Conservation (phyloP, 2,113 vertebrate genomes). For the Dolichotis patagonum region DNA sequence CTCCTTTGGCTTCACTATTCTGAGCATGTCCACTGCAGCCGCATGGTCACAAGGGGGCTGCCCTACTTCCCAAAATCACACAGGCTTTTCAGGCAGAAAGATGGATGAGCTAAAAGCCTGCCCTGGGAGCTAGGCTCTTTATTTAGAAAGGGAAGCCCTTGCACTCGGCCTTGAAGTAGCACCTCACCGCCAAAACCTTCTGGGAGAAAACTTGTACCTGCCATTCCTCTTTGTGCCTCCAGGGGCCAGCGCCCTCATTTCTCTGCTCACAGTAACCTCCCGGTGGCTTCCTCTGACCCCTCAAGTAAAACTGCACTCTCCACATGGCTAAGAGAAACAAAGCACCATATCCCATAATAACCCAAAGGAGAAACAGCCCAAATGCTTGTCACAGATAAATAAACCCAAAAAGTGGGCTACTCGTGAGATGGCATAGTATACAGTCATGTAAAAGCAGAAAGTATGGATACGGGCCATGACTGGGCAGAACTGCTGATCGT, state of each 20-base stretch:
- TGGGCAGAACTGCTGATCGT: accelerated
- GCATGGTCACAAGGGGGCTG: conserved; percentile 24
- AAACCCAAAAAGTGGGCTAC: neutral
- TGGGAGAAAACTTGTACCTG: neutral
- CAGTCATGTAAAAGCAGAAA: too few relatives aligned
- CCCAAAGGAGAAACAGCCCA: neutral
- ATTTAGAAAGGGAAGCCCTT: neutral
- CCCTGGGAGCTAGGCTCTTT: neutral
- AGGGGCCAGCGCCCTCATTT: accelerated
- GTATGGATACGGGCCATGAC: accelerated
- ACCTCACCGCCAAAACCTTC: neutral
- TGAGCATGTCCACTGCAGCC: neutral
- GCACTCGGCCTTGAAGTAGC: neutral
- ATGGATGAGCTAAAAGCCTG: neutral
- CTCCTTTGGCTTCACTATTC: neutral
- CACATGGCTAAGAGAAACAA: neutral
- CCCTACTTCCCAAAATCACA: conserved; percentile 22
- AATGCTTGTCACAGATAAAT: neutral
- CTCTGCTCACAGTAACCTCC: neutral
- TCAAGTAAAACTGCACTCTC: neutral
- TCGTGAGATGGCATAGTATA: neutral
- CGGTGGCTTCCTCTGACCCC: neutral
- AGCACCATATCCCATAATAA: neutral
- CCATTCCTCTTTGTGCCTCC: neutral
- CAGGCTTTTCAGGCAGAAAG: conserved; percentile 31